A percentile compares a stretch with the other conserved stretches of the same genome.
Evolutionary conservation across 1,140 invertebrate genomes (phyloP).

Genomic region (Geopemphigus sp.): DNA sequence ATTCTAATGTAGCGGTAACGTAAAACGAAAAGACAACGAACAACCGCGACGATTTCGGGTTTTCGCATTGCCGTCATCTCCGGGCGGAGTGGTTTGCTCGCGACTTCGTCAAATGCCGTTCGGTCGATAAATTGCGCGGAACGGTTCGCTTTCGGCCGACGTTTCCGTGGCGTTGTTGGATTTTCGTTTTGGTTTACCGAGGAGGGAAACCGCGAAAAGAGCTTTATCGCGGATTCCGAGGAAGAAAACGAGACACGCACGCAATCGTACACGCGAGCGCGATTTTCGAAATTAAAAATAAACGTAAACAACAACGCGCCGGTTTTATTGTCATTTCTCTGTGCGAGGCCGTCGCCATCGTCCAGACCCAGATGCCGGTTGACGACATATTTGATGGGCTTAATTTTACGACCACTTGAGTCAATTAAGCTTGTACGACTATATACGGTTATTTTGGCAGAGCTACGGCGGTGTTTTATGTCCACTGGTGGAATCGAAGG

Average conservation of each 20-base stretch:
- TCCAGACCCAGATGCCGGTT: conserved; percentile 40
- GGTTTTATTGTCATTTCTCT: conserved; percentile 15
- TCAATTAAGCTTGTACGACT: conserved; percentile 44
- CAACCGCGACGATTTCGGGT: not conserved
- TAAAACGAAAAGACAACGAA: conserved; percentile 11
- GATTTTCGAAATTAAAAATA: conserved; percentile 39
- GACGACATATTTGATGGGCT: conserved; percentile 49
- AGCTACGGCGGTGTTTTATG: conserved; percentile 37
- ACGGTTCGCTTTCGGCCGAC: no score
- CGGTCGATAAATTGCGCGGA: no score
- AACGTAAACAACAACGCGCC: not conserved
- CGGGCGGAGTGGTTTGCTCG: not conserved
- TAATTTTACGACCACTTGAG: conserved; percentile 50
- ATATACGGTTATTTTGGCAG: conserved; percentile 40
- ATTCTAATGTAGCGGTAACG: conserved; percentile 10
- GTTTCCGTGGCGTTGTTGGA: no score
- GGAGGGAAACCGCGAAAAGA: no score
- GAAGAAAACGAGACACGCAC: no score
- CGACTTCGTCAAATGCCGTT: no score
- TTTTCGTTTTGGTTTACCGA: no score
- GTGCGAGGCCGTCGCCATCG: not conserved
- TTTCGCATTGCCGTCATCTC: not conserved
- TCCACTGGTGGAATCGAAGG: conserved; percentile 39
- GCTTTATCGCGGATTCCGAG: no score
- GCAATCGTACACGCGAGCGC: no score